Conservation (phyloP, 2,797 vertebrate genomes). For the Urosaurus nigricauda region DNA sequence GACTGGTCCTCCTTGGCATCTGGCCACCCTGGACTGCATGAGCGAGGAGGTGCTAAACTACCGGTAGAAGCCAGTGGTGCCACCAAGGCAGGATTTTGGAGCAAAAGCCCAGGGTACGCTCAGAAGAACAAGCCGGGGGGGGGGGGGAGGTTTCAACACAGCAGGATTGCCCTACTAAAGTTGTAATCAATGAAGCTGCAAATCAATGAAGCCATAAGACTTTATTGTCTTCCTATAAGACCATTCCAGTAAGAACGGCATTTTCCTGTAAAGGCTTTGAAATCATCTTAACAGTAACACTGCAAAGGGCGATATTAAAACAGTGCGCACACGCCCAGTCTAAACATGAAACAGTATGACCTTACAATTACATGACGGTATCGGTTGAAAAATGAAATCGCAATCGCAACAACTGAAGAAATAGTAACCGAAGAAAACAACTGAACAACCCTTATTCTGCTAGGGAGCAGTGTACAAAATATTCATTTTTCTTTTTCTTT, state of each 20-base stretch:
- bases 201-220: too few species aligned
- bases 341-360: background rate
- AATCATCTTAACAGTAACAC: background rate
- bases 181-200: too few species aligned
- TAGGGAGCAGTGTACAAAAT: conserved; percentile 6
- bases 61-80: too few species aligned
- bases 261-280: too few species aligned
- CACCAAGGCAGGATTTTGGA: too few species aligned
- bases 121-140: too few species aligned
- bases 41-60: too few species aligned
- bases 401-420: background rate
- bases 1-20: too few species aligned
- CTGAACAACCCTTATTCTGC: conserved; percentile 10
- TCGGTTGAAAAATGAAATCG: background rate
- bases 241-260: background rate
- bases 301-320: background rate
- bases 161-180: too few species aligned
- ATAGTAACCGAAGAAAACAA: background rate
- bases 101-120: too few species aligned
- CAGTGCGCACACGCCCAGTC: background rate
- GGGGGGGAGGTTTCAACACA: too few species aligned
- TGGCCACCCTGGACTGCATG: too few species aligned
- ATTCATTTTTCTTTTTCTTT: background rate
- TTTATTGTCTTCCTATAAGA: background rate
- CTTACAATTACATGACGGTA: conserved; percentile 32